phyloP scores from a whole-genome alignment of 1,140 invertebrate species.

The Drosophila murphyi region DNA sequence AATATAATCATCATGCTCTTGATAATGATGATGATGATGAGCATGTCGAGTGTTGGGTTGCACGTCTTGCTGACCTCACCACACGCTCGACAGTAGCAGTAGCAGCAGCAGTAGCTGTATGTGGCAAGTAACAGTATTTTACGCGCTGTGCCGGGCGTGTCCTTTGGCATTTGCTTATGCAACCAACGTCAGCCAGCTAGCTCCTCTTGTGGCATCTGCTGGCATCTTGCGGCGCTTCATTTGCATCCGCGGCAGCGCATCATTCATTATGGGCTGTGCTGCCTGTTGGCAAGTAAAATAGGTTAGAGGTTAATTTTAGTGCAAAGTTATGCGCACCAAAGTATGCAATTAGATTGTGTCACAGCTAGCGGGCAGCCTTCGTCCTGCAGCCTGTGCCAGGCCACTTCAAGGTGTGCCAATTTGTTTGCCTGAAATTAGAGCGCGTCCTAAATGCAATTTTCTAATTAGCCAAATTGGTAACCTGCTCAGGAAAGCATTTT shows the following conservation, averaged over 20 bases:
- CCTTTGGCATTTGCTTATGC: conserved; percentile 65
- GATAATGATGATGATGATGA: conserved; percentile 32
- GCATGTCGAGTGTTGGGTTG: background rate
- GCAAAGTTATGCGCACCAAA: conserved; percentile 77
- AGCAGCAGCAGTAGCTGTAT: conserved; percentile 2
- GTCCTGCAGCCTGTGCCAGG: background rate
- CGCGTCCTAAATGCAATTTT: conserved; percentile 70
- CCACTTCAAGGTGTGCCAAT: conserved; percentile 46
- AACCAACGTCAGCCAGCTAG: conserved; percentile 13
- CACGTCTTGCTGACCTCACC: conserved; percentile 29
- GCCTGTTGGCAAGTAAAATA: conserved; percentile 59
- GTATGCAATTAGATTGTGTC: conserved; percentile 76
- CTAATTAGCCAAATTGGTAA: conserved; percentile 65
- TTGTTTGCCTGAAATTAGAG: conserved; percentile 73
- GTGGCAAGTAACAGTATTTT: conserved; percentile 38
- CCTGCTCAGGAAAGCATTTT: background rate
- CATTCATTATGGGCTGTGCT: conserved; percentile 71
- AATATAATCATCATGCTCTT: conserved; percentile 30
- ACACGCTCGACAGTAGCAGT: conserved; percentile 1
- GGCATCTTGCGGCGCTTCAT: conserved; percentile 64
- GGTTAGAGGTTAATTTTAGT: conserved; percentile 82
- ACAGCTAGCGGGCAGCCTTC: conserved; percentile 38
- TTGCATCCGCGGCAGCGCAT: conserved; percentile 67
- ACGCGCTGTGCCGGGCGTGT: conserved; percentile 59
- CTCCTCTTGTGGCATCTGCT: conserved; percentile 19